Conservation (phyloP, 2,113 vertebrate genomes). For the Heptranchias perlo region DNA sequence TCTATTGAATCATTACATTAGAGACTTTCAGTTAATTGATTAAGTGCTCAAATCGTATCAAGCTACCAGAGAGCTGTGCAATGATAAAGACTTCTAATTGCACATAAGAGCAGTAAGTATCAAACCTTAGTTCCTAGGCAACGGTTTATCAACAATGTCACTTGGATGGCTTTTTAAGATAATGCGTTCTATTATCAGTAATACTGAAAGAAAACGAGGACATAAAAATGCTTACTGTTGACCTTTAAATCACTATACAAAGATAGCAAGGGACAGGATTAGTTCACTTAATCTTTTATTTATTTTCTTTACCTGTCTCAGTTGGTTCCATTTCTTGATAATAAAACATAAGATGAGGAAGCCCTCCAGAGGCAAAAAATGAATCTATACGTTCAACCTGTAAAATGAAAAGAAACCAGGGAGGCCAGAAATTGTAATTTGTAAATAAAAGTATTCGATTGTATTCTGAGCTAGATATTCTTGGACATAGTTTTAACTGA, state of each 20-base stretch:
- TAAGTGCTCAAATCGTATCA: background rate
- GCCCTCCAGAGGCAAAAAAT: slow-evolving; percentile 72
- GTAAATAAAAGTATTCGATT: background rate
- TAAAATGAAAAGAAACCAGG: slow-evolving; percentile 35
- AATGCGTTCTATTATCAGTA: background rate
- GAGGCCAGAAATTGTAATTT: background rate
- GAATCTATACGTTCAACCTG: slow-evolving; percentile 84
- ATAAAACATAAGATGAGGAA: slow-evolving; percentile 80
- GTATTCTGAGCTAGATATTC: background rate
- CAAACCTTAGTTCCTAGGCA: background rate
- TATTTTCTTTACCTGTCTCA: slow-evolving; percentile 64
- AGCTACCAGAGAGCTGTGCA: background rate
- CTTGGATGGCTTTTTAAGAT: background rate
- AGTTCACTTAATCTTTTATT: background rate
- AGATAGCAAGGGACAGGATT: background rate
- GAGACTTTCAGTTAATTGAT: background rate
- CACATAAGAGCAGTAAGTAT: background rate
- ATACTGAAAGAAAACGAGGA: background rate
- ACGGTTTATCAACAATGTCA: background rate
- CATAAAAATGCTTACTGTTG: background rate
- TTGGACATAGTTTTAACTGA: background rate
- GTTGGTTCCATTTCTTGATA: slow-evolving; percentile 71
- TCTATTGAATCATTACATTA: background rate
- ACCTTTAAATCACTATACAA: background rate
- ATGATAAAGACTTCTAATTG: background rate